These are phyloP conservation scores for Enteromius trimaculatus DNA, from an alignment of 2,797 vertebrate genomes.

Conservation along the genomic window DNA sequence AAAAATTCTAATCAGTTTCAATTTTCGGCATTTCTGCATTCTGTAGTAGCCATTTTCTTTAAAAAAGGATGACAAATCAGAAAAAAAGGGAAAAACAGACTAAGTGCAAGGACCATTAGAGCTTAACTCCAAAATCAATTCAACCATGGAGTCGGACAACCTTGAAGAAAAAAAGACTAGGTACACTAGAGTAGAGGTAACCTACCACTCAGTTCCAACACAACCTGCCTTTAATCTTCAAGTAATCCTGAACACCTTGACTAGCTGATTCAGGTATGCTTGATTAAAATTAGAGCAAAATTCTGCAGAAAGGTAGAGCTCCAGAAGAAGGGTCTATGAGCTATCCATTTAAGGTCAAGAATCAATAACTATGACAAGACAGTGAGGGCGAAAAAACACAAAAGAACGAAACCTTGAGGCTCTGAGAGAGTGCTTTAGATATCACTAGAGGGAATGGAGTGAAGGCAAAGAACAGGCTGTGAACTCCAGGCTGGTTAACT, in stretches of 20 bases:
- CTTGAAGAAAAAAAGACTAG: background rate
- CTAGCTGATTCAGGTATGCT: background rate
- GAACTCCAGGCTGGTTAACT: constrained; percentile 77
- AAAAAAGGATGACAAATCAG: too few relatives aligned
- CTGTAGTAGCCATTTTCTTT: too few relatives aligned
- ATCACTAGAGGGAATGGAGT: background rate
- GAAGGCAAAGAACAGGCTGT: background rate
- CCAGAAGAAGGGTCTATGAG: background rate
- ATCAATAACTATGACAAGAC: background rate
- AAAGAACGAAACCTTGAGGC: constrained; percentile 6
- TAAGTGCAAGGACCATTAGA: too few relatives aligned
- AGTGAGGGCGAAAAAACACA: background rate
- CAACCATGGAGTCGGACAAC: background rate
- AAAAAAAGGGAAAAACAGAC: too few relatives aligned
- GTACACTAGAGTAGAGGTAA: background rate
- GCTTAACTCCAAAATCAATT: background rate
- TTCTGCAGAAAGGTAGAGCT: background rate
- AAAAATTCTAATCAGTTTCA: too few relatives aligned
- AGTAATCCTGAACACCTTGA: background rate
- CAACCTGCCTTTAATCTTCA: constrained; percentile 6
- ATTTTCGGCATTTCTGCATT: too few relatives aligned
- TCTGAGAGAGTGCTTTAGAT: constrained; percentile 17
- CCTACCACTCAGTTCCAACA: background rate
- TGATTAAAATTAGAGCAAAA: background rate
- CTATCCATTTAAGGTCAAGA: background rate